Evolutionary conservation across 1,140 invertebrate species (phyloP).

Genomic region (Scaptodrosophila lebanonensis): DNA sequence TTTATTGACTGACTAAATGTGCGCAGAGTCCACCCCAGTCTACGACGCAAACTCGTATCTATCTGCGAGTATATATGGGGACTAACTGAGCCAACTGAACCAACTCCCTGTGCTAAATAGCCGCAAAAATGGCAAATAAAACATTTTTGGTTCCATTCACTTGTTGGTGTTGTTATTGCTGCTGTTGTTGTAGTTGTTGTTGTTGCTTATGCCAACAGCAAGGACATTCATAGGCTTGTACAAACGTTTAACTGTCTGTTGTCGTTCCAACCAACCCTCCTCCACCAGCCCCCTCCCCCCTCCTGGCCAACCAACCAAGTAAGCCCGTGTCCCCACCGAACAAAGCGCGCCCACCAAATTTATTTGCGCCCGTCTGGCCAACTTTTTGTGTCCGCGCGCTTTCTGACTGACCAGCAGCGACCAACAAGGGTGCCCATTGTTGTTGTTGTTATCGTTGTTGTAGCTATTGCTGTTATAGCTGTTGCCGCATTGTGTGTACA

Average conservation of each 20-base stretch:
- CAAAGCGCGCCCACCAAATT: constrained; percentile 38
- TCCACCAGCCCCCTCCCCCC: background rate
- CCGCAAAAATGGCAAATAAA: too few species aligned
- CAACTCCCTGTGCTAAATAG: constrained; percentile 10
- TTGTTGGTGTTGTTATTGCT: constrained; percentile 13
- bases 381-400: constrained; percentile 38
- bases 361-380: constrained; percentile 70
- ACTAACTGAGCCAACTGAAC: too few species aligned
- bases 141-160: constrained; percentile 15
- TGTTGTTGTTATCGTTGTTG: too few species aligned
- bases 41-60: too few species aligned
- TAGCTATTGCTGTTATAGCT: too few species aligned
- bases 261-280: constrained; percentile 28
- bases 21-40: constrained; percentile 20
- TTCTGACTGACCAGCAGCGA: too few species aligned
- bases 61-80: too few species aligned
- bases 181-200: background rate
- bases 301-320: background rate
- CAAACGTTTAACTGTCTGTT: constrained; percentile 71
- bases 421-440: too few species aligned
- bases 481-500: too few species aligned
- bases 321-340: too few species aligned
- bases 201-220: constrained; percentile 28
- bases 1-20: constrained; percentile 75
- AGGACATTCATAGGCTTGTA: constrained; percentile 72